Percentiles rank a stretch among this genome's conserved stretches.
phyloP scores from a whole-genome alignment of 2,888 invertebrate species.

The Sinodicranocentrus sp. region DNA sequence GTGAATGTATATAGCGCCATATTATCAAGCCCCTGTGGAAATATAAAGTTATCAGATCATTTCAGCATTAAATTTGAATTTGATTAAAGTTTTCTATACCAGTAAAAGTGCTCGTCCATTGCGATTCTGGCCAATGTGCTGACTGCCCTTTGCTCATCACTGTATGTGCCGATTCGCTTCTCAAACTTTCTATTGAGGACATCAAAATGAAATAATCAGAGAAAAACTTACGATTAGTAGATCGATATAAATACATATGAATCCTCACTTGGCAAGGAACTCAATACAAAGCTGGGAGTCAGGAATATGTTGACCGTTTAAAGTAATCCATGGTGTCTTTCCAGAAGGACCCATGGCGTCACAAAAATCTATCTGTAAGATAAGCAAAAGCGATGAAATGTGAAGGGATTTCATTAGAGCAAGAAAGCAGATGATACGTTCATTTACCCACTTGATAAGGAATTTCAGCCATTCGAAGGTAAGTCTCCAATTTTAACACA shows the following conservation, averaged over 20 bases:
- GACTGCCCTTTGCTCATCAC: constrained; percentile 45
- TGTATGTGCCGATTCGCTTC: constrained; percentile 42
- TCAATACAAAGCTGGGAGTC: constrained; percentile 72
- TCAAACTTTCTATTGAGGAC: background rate
- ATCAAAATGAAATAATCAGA: too few species aligned
- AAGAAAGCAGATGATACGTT: background rate
- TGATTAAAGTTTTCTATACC: too few species aligned
- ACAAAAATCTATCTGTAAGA: constrained; percentile 53
- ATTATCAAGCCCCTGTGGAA: too few species aligned
- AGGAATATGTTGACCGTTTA: constrained; percentile 70
- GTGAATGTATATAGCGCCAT: too few species aligned
- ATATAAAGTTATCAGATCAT: background rate
- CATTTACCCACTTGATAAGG: background rate
- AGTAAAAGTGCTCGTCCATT: constrained; percentile 79
- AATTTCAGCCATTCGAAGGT: constrained; percentile 75
- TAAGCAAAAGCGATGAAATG: background rate
- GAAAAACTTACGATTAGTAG: too few species aligned
- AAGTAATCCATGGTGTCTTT: constrained; percentile 74
- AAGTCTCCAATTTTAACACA: constrained; percentile 79
- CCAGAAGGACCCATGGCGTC: constrained; percentile 49
- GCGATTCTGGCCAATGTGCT: constrained; percentile 53
- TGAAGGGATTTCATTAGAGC: background rate
- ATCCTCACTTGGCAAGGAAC: constrained; percentile 51
- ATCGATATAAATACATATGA: too few species aligned
- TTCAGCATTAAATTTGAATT: background rate